Evolutionary conservation across 2,797 vertebrate genomes (phyloP).

Genomic region (Lutjanus campechanus): DNA sequence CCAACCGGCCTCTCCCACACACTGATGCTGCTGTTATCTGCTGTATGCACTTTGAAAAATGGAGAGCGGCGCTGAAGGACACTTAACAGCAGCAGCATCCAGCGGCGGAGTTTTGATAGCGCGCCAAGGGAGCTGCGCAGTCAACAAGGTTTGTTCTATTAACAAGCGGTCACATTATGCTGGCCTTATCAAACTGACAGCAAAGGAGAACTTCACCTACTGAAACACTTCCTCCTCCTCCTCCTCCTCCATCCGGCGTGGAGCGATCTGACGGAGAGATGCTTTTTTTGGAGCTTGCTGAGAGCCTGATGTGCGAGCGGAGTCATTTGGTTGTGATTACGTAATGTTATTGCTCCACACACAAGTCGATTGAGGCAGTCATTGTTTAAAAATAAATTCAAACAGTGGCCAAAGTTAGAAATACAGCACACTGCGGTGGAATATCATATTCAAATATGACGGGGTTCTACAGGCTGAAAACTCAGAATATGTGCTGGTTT

Average conservation of each 20-base stretch:
- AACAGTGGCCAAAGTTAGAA: conserved; percentile 25
- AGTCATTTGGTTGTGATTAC: conserved; percentile 52
- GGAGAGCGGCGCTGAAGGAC: conserved; percentile 60
- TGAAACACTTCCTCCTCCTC: conserved; percentile 26
- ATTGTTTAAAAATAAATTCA: conserved; percentile 51
- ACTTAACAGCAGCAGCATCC: conserved; percentile 48
- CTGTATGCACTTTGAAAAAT: conserved; percentile 50
- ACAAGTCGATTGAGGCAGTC: conserved; percentile 36
- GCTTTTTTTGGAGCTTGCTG: conserved; percentile 36
- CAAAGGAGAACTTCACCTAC: conserved; percentile 38
- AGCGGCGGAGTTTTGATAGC: conserved; percentile 25
- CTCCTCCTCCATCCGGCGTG: conserved; percentile 30
- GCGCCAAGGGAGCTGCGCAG: conserved; percentile 31
- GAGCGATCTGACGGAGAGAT: conserved; percentile 16
- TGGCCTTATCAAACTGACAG: conserved; percentile 47
- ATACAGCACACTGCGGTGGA: background rate
- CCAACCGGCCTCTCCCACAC: conserved; percentile 61
- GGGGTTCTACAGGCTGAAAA: background rate
- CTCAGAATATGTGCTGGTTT: background rate
- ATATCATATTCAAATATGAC: conserved; percentile 1
- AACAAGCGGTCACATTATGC: conserved; percentile 31
- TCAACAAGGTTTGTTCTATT: conserved; percentile 32
- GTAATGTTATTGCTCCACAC: conserved; percentile 45
- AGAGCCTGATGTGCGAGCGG: conserved; percentile 13
- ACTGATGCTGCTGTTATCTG: conserved; percentile 54